These are phyloP conservation scores for Alethe diademata DNA, from an alignment of 2,113 vertebrate species.

Conservation along the genomic window DNA sequence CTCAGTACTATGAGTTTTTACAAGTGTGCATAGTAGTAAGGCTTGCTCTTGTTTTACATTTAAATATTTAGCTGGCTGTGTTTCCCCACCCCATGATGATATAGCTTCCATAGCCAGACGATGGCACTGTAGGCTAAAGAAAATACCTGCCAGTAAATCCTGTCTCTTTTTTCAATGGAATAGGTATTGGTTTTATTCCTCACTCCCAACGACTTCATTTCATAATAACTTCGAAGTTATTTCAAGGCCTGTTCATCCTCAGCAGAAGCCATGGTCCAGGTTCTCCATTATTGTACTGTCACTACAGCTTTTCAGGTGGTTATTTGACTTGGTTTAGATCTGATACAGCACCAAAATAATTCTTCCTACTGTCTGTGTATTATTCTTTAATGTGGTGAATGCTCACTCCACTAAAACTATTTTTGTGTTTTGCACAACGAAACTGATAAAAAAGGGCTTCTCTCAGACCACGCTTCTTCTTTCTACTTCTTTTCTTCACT, in stretches of 20 bases:
- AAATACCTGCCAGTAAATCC: neutral
- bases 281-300: neutral
- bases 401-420: neutral
- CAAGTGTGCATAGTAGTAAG: rapidly evolving
- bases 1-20: neutral
- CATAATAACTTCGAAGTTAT: neutral
- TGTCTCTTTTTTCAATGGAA: neutral
- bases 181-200: neutral
- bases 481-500: neutral
- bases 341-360: neutral
- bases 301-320: neutral
- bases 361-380: neutral
- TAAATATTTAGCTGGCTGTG: neutral
- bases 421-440: neutral
- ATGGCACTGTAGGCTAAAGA: constrained; percentile 75
- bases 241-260: neutral
- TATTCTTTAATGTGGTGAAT: neutral
- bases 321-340: neutral
- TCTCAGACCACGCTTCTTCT: neutral
- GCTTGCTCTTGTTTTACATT: neutral
- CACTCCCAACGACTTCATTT: neutral
- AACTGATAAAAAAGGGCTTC: neutral
- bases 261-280: neutral
- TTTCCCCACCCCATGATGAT: neutral
- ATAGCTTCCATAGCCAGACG: constrained; percentile 61